These are phyloP conservation scores for Propithecus deckenii DNA, from an alignment of 2,797 vertebrate species.

Conservation along the genomic window DNA sequence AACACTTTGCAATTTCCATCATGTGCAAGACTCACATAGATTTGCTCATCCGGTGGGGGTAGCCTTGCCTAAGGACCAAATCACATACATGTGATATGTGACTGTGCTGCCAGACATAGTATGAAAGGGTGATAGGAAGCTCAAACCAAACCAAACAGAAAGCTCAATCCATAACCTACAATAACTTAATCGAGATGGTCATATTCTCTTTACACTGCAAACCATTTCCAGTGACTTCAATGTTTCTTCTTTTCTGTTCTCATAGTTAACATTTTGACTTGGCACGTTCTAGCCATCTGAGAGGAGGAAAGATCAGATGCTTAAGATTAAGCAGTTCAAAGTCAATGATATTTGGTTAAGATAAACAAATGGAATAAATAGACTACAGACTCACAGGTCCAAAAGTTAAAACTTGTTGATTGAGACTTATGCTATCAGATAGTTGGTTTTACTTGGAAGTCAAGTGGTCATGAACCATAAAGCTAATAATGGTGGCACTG, in stretches of 20 bases:
- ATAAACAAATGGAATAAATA: slow-evolving; percentile 47
- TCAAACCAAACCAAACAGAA: slow-evolving; percentile 68
- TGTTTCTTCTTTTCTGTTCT: slow-evolving; percentile 77
- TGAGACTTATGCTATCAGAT: background rate
- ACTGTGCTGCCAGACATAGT: slow-evolving; percentile 61
- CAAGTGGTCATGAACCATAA: slow-evolving; percentile 40
- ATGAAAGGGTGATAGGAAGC: slow-evolving; percentile 46
- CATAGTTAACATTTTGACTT: slow-evolving; percentile 70
- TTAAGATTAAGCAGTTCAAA: slow-evolving; percentile 69
- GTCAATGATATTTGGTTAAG: slow-evolving; percentile 60
- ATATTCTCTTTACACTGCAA: slow-evolving; percentile 80
- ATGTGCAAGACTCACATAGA: background rate
- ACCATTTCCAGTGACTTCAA: slow-evolving; percentile 79
- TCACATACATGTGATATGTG: slow-evolving; percentile 56
- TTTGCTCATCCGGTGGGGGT: slow-evolving; percentile 27
- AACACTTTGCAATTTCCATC: background rate
- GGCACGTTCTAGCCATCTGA: slow-evolving; percentile 69
- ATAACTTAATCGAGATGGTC: slow-evolving; percentile 81
- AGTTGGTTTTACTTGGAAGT: slow-evolving; percentile 46
- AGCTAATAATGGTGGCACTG: background rate
- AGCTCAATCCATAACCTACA: slow-evolving; percentile 63
- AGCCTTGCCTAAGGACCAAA: slow-evolving; percentile 58
- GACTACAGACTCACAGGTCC: background rate
- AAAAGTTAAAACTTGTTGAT: slow-evolving; percentile 31
- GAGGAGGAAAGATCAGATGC: slow-evolving; percentile 62